These are phyloP conservation scores for Maconellicoccus hirsutus DNA, from an alignment of 1,140 invertebrate species.

Conservation along the genomic window DNA sequence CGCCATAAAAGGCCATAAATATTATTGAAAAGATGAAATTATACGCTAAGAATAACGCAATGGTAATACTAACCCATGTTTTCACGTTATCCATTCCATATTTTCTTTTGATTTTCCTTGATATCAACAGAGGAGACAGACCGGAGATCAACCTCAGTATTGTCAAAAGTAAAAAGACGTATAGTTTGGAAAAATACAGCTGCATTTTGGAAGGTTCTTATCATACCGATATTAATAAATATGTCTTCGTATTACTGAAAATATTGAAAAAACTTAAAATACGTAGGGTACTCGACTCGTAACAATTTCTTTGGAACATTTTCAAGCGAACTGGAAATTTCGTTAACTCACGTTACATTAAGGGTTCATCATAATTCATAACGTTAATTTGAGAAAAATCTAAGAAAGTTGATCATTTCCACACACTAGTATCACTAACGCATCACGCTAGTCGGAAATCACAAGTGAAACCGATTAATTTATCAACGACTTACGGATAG, in stretches of 20 bases:
- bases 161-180: background rate
- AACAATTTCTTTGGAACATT: background rate
- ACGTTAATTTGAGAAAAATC: background rate
- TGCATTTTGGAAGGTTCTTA: background rate
- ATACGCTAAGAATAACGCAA: background rate
- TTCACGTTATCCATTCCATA: slow-evolving; percentile 1
- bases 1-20: background rate
- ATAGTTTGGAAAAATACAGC: background rate
- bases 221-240: background rate
- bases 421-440: background rate
- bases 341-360: too few species aligned
- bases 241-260: background rate
- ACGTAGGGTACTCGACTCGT: background rate
- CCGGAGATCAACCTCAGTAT: background rate
- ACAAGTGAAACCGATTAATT: background rate
- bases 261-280: background rate
- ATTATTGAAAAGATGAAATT: background rate
- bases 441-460: background rate
- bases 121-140: background rate
- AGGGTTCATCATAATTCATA: too few species aligned
- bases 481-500: background rate
- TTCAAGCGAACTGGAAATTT: too few species aligned
- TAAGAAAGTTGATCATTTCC: background rate
- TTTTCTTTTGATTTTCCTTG: background rate
- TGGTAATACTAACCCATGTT: background rate